These are phyloP conservation scores for Rhamphomyia laevipes DNA, from an alignment of 2,888 invertebrate genomes.

Conservation along the genomic window DNA sequence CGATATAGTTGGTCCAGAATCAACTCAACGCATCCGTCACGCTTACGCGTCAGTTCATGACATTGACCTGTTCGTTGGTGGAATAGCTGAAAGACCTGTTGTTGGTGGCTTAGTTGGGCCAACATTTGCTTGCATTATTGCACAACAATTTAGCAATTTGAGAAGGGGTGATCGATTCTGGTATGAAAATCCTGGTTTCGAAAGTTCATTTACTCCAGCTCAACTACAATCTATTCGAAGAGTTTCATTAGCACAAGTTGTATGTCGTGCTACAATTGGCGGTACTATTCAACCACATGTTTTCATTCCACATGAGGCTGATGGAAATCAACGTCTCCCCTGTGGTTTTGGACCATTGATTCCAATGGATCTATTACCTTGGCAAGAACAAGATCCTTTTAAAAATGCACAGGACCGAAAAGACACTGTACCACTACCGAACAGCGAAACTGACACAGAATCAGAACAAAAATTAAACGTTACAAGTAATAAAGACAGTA, in stretches of 20 bases:
- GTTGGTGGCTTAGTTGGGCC: conserved; percentile 67
- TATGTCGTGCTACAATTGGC: conserved; percentile 33
- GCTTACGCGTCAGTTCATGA: conserved; percentile 63
- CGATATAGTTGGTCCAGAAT: conserved; percentile 51
- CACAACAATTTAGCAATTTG: conserved; percentile 69
- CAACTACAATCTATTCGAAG: conserved; percentile 63
- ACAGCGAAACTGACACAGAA: conserved; percentile 2
- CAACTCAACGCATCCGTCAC: conserved; percentile 48
- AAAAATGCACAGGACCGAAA: conserved; percentile 3
- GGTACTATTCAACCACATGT: conserved; percentile 37
- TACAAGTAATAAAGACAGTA: conserved; percentile 23
- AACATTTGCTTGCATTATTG: conserved; percentile 78
- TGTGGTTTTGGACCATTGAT: conserved; percentile 28
- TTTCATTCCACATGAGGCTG: conserved; percentile 31
- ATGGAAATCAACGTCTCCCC: conserved; percentile 28
- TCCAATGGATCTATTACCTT: conserved; percentile 32
- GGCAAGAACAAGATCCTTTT: conserved; percentile 36
- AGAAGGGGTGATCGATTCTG: conserved; percentile 70
- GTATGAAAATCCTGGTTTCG: conserved; percentile 69
- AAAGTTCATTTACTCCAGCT: conserved; percentile 61
- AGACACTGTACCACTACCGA: conserved; percentile 6
- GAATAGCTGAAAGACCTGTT: conserved; percentile 69
- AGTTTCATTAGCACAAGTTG: conserved; percentile 58
- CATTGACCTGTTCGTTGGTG: conserved; percentile 74
- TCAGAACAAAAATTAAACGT: conserved; percentile 21